A percentile compares a stretch with the other conserved stretches of the same genome.
phyloP scores from a whole-genome alignment of 2,113 vertebrate genomes.

The Myiagra hebetior region DNA sequence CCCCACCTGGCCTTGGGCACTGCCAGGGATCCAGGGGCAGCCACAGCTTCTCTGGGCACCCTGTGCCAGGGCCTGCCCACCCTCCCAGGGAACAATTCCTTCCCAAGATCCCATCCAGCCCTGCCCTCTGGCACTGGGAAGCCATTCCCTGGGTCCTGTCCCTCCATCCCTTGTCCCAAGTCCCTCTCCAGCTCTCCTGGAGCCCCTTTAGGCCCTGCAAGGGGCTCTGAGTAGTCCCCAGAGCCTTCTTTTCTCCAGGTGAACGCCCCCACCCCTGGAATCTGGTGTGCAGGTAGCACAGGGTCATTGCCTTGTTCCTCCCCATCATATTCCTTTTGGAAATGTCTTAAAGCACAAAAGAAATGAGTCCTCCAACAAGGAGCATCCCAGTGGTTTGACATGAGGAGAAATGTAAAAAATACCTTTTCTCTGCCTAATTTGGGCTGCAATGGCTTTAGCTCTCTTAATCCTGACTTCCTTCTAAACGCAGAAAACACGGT shows the following conservation, averaged over 20 bases:
- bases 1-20: fast-evolving
- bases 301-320: not conserved
- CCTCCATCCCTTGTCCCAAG: fast-evolving
- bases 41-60: not conserved
- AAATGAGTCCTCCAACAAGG: not conserved
- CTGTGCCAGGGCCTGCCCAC: not conserved
- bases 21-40: not conserved
- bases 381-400: not conserved
- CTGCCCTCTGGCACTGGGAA: not conserved
- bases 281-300: not conserved
- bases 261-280: not conserved
- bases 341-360: not conserved
- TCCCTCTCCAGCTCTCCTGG: not conserved
- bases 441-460: not conserved
- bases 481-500: not conserved
- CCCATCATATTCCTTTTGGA: not conserved
- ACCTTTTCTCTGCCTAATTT: not conserved
- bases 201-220: fast-evolving
- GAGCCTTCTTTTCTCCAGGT: not conserved
- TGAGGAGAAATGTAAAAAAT: not conserved
- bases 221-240: fast-evolving
- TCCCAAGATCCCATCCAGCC: not conserved
- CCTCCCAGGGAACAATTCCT: not conserved
- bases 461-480: not conserved
- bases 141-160: not conserved